Evolutionary conservation across 2,888 invertebrate genomes (phyloP).

Genomic region (Plagiodera versicolora): DNA sequence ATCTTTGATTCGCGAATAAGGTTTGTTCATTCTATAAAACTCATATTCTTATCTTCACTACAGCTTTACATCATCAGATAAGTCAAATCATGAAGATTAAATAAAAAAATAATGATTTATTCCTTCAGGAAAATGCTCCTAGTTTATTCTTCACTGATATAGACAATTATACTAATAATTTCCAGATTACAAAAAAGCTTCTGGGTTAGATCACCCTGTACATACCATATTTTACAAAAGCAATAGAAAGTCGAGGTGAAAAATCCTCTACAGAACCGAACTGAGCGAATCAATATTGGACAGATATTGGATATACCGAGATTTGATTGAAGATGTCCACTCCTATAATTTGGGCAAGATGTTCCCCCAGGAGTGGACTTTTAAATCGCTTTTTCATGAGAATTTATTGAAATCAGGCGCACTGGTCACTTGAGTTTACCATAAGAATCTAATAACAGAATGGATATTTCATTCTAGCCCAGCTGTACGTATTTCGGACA

Average conservation of each 20-base stretch:
- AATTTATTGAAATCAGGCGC: conserved; percentile 32
- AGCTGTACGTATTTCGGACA: neutral
- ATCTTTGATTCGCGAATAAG: no score
- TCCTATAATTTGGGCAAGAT: conserved; percentile 39
- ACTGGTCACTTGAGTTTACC: conserved; percentile 26
- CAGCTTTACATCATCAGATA: no score
- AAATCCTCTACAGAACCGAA: neutral
- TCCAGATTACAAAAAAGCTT: no score
- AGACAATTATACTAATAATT: no score
- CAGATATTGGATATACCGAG: conserved; percentile 36
- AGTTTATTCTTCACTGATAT: no score
- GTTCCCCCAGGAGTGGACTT: conserved; percentile 32
- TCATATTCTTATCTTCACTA: no score
- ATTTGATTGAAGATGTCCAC: conserved; percentile 31
- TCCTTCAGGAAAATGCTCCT: no score
- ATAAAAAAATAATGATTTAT: no score
- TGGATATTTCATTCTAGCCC: neutral
- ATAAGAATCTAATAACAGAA: conserved; percentile 29
- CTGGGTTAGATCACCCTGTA: neutral
- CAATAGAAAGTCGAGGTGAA: neutral
- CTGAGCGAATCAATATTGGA: conserved; percentile 1
- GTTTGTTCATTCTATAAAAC: no score
- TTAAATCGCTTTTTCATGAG: conserved; percentile 32
- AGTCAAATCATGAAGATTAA: no score
- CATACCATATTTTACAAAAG: neutral